phyloP scores from a whole-genome alignment of 1,140 invertebrate genomes.

The Eumaeus atala region DNA sequence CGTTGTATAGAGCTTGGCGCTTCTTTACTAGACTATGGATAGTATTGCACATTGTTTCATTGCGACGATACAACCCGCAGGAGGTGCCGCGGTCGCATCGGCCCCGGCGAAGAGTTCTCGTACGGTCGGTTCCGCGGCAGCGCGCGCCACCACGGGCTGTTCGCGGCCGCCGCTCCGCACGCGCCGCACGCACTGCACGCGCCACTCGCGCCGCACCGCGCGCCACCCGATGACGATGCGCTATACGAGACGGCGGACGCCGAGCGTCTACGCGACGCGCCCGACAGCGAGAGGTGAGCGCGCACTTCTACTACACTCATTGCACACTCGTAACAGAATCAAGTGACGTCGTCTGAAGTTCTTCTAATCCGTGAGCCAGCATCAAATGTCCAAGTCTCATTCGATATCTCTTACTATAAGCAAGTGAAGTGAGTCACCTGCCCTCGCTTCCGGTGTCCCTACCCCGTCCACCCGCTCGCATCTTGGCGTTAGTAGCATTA shows the following conservation, averaged over 20 bases:
- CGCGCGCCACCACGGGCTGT: constrained; percentile 71
- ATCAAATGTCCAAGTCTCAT: too few relatives aligned
- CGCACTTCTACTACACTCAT: constrained; percentile 12
- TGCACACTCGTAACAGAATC: too few relatives aligned
- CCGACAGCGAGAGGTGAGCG: constrained; percentile 88
- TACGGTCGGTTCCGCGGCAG: constrained; percentile 87
- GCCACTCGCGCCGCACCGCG: constrained; percentile 82
- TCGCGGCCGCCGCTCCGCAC: constrained; percentile 77
- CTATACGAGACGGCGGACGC: constrained; percentile 89
- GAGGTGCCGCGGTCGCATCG: constrained; percentile 69
- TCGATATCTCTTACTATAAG: too few relatives aligned
- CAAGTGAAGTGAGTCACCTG: too few relatives aligned
- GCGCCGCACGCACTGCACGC: constrained; percentile 78
- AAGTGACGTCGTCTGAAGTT: too few relatives aligned
- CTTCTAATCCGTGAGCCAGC: too few relatives aligned
- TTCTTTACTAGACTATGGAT: too few relatives aligned
- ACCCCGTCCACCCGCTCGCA: too few relatives aligned
- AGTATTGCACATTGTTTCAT: too few relatives aligned
- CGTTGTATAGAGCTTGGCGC: too few relatives aligned
- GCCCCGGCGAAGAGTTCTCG: constrained; percentile 77
- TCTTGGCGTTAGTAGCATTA: too few relatives aligned
- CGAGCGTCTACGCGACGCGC: constrained; percentile 80
- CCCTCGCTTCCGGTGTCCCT: too few relatives aligned
- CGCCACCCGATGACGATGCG: constrained; percentile 85
- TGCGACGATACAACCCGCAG: constrained; percentile 30